phyloP scores from a whole-genome alignment of 2,797 vertebrate genomes.

The Oryzias dopingdopingensis region DNA sequence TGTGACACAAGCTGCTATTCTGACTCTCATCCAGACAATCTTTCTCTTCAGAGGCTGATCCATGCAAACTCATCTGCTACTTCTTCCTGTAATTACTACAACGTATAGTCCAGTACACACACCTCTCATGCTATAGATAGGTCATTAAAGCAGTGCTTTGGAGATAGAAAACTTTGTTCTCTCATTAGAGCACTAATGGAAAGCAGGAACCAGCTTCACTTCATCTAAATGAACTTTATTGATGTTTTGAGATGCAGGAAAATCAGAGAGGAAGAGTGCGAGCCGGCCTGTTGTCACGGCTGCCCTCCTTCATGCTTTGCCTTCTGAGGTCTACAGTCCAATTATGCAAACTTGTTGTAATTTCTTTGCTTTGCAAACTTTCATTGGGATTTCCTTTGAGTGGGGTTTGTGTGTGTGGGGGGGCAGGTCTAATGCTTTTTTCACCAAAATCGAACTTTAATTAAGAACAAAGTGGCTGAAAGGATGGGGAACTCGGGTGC shows the following conservation, averaged over 20 bases:
- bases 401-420: constrained; percentile 5
- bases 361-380: constrained; percentile 14
- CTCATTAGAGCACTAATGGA: constrained; percentile 12
- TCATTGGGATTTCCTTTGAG: neutral
- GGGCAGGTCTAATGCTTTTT: constrained; percentile 18
- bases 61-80: constrained; percentile 16
- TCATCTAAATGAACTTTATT: constrained; percentile 50
- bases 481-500: constrained; percentile 14
- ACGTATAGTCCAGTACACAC: constrained; percentile 10
- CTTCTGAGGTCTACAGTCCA: constrained; percentile 12
- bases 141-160: constrained; percentile 13
- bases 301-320: constrained; percentile 13
- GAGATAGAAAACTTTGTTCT: constrained; percentile 21
- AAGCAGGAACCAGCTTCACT: constrained; percentile 10
- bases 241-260: constrained; percentile 30
- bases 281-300: constrained; percentile 3
- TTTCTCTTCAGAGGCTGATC: constrained; percentile 44
- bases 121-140: constrained; percentile 6
- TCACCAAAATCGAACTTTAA: constrained; percentile 38
- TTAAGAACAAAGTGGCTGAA: constrained; percentile 41
- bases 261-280: constrained; percentile 26
- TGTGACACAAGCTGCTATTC: constrained; percentile 61
- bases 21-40: constrained; percentile 32
- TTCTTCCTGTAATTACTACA: constrained; percentile 19
- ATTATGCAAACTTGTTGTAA: constrained; percentile 1